A percentile compares a stretch with the other conserved stretches of the same genome.
These are phyloP conservation scores for Ctenicera cuprea DNA, from an alignment of 2,888 invertebrate genomes.

Conservation along the genomic window DNA sequence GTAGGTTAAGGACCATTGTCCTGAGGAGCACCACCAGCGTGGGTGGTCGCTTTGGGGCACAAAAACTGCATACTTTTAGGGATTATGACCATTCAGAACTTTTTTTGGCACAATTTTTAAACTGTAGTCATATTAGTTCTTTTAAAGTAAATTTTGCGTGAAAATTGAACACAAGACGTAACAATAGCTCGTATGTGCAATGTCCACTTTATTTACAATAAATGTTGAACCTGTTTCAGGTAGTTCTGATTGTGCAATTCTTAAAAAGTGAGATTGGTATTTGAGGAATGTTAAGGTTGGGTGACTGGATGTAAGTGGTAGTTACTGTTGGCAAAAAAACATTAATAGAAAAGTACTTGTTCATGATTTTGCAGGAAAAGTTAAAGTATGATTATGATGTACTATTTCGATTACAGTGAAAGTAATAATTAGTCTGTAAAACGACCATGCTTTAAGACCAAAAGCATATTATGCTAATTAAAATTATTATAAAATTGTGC, in stretches of 20 bases:
- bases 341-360: background rate
- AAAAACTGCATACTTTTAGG: conserved; percentile 44
- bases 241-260: conserved; percentile 8
- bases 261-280: conserved; percentile 15
- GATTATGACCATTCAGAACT: conserved; percentile 41
- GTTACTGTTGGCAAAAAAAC: background rate
- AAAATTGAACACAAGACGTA: conserved; percentile 26
- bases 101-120: conserved; percentile 41
- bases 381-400: too few species aligned
- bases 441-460: too few species aligned
- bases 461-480: too few species aligned
- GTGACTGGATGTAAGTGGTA: conserved; percentile 2
- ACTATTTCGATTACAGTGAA: too few species aligned
- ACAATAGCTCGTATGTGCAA: conserved; percentile 13
- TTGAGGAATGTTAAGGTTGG: conserved; percentile 24
- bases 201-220: conserved; percentile 36
- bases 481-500: too few species aligned
- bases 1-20: conserved; percentile 38
- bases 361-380: background rate
- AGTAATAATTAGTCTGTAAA: too few species aligned
- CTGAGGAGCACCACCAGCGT: conserved; percentile 30
- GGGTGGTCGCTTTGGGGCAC: conserved; percentile 43
- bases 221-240: conserved; percentile 34
- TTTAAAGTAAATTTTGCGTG: conserved; percentile 38
- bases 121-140: conserved; percentile 33